Percentiles rank a stretch among this genome's conserved stretches.
Conservation (phyloP, 1,140 invertebrate species). For the Gonioctena quinquepunctata region DNA sequence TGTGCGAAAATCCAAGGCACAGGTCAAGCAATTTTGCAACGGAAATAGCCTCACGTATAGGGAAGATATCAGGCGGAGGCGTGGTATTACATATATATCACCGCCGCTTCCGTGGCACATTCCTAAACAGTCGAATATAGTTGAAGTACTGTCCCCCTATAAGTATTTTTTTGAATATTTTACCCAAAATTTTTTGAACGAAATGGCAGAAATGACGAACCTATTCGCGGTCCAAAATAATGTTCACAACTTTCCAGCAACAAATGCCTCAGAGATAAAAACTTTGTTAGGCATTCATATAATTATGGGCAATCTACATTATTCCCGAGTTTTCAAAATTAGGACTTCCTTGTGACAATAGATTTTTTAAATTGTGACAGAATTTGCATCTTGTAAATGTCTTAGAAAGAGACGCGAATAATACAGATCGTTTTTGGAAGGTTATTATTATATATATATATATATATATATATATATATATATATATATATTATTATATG, state of each 20-base stretch:
- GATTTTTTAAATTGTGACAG: neutral
- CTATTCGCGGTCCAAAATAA: neutral
- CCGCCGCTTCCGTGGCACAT: neutral
- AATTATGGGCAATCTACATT: neutral
- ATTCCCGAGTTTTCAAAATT: neutral
- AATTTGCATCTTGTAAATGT: neutral
- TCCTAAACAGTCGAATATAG: neutral
- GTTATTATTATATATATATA: neutral
- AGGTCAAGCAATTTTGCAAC: neutral
- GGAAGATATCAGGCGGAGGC: neutral
- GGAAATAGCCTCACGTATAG: neutral
- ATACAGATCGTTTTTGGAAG: neutral
- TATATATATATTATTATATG: too few relatives aligned
- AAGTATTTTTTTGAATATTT: neutral
- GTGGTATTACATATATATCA: neutral
- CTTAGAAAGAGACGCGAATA: neutral
- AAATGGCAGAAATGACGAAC: neutral
- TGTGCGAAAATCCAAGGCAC: neutral
- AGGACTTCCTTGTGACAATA: neutral
- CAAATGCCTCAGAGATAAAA: neutral
- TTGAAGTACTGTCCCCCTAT: neutral
- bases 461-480: slow-evolving; percentile 3
- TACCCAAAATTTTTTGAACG: neutral
- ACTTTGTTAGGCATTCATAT: neutral
- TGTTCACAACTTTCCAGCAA: neutral